These are phyloP conservation scores for Samia ricini DNA, from an alignment of 1,140 invertebrate species.

Conservation along the genomic window DNA sequence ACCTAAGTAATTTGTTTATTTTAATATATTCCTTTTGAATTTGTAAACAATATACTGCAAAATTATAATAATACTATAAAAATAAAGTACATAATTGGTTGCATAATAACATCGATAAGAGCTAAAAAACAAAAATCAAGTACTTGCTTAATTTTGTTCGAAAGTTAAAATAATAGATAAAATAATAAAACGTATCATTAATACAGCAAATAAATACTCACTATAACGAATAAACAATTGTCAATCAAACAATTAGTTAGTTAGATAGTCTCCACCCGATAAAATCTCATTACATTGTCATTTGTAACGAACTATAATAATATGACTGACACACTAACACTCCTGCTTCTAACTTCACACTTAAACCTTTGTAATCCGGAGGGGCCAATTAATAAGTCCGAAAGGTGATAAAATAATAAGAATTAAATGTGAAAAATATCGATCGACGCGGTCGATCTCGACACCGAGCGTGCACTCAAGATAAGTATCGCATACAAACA, in stretches of 20 bases:
- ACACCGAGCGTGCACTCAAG: conserved; percentile 29
- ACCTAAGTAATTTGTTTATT: too few species aligned
- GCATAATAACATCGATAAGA: too few species aligned
- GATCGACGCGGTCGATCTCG: not conserved
- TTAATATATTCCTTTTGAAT: too few species aligned
- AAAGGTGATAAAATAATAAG: not conserved
- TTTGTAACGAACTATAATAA: not conserved
- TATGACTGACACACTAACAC: not conserved
- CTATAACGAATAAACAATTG: not conserved
- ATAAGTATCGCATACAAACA: conserved; percentile 35
- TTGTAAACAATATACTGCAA: too few species aligned
- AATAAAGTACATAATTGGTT: too few species aligned
- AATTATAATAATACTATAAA: too few species aligned
- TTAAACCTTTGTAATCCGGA: not conserved
- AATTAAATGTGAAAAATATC: not conserved
- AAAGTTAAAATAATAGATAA: too few species aligned
- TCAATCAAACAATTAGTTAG: not conserved
- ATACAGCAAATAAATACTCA: too few species aligned
- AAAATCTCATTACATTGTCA: conserved; percentile 1
- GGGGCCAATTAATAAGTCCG: too few species aligned
- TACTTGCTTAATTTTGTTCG: too few species aligned
- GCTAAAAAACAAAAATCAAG: too few species aligned
- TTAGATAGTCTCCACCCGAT: not conserved
- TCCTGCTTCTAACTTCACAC: not conserved
- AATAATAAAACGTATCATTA: not conserved